phyloP scores from a whole-genome alignment of 2,888 invertebrate genomes.

The Lymantria dispar region DNA sequence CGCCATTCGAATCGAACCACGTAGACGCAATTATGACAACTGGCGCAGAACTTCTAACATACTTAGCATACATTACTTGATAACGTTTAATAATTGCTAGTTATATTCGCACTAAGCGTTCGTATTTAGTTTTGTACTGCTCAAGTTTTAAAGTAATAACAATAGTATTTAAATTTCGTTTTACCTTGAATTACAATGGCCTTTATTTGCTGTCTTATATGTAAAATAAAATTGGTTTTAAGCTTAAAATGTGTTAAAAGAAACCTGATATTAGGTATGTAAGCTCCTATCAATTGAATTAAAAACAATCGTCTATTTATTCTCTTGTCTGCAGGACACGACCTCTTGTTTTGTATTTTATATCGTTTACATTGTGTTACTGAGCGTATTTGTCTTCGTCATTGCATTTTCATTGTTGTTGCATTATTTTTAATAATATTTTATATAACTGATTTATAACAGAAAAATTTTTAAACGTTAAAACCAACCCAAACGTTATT shows the following conservation, averaged over 20 bases:
- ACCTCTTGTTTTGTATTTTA: neutral
- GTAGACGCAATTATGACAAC: conserved; percentile 56
- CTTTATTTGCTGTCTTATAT: neutral
- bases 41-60: conserved; percentile 31
- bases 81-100: conserved; percentile 18
- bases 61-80: conserved; percentile 28
- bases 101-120: neutral
- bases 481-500: too few relatives aligned
- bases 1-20: conserved; percentile 52
- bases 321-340: neutral
- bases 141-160: neutral
- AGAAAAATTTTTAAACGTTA: too few relatives aligned
- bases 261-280: conserved; percentile 3
- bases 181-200: neutral
- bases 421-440: too few relatives aligned
- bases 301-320: neutral
- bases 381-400: too few relatives aligned
- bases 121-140: neutral
- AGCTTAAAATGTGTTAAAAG: neutral
- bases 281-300: conserved; percentile 4
- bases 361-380: too few relatives aligned
- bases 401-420: too few relatives aligned
- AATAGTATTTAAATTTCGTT: neutral
- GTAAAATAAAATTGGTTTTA: neutral
- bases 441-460: too few relatives aligned